Percentiles rank a stretch among this genome's conserved stretches.
phyloP scores from a whole-genome alignment of 1,140 invertebrate species.

The Scaptomyza pallida region DNA sequence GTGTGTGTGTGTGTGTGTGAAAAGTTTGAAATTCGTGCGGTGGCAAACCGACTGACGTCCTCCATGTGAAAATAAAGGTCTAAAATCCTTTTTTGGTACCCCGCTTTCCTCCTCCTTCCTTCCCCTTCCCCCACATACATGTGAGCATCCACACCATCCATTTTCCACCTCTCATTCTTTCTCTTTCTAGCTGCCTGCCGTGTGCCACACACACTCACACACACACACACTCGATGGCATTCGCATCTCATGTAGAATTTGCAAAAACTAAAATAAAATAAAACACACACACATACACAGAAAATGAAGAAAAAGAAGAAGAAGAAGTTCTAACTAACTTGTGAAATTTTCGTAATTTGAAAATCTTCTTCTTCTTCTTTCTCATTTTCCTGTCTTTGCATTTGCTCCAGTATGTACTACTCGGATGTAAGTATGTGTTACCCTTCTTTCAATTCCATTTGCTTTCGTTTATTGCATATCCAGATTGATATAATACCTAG shows the following conservation, averaged over 20 bases:
- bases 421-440: too few species aligned
- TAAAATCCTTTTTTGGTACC: conserved; percentile 71
- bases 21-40: conserved; percentile 79
- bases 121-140: background rate
- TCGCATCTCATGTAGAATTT: conserved; percentile 32
- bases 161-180: background rate
- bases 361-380: conserved; percentile 47
- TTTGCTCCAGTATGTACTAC: conserved; percentile 16
- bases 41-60: conserved; percentile 72
- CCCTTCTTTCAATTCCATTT: conserved; percentile 9
- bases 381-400: conserved; percentile 4
- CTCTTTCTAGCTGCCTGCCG: background rate
- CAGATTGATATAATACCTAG: too few species aligned
- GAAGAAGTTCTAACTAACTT: conserved; percentile 64
- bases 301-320: conserved; percentile 13
- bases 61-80: conserved; percentile 73
- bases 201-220: conserved; percentile 12
- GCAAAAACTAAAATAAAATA: conserved; percentile 64
- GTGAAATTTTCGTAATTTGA: conserved; percentile 65
- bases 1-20: conserved; percentile 58
- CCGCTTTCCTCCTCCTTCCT: background rate
- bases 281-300: background rate
- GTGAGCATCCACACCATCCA: background rate
- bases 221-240: conserved; percentile 7
- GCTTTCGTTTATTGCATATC: background rate